Conservation (phyloP, 2,797 vertebrate species). For the Sparus aurata region DNA sequence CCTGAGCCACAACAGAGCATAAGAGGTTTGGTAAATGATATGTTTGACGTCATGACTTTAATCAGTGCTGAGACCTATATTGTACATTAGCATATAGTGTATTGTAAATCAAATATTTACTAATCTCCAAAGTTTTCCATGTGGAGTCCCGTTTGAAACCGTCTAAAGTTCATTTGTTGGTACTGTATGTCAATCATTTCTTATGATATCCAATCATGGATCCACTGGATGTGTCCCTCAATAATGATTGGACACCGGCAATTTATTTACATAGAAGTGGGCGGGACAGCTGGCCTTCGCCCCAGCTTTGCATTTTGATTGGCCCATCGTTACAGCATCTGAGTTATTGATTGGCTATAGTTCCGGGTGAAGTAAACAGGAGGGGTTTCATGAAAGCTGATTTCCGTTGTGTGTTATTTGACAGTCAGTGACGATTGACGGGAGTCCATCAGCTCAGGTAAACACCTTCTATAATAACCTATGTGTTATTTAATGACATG, state of each 20-base stretch:
- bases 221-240: not conserved
- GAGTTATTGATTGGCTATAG: slow-evolving; percentile 58
- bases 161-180: rapidly evolving
- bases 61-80: not conserved
- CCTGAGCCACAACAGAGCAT: not conserved
- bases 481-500: not conserved
- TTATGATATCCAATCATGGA: slow-evolving; percentile 19
- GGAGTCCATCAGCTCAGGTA: slow-evolving; percentile 77
- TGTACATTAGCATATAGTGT: not conserved
- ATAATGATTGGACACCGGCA: not conserved
- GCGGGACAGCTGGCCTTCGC: not conserved
- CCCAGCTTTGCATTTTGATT: slow-evolving; percentile 44
- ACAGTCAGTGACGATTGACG: slow-evolving; percentile 69
- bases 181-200: not conserved
- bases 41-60: not conserved
- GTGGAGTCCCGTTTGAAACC: not conserved
- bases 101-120: not conserved
- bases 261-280: slow-evolving; percentile 36
- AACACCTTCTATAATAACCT: not conserved
- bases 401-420: slow-evolving; percentile 70
- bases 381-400: slow-evolving; percentile 40
- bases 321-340: not conserved
- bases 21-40: not conserved
- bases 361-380: slow-evolving; percentile 34
- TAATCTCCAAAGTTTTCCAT: not conserved